Percentiles rank a stretch among this genome's conserved stretches.
These are phyloP conservation scores for Tinamus guttatus DNA, from an alignment of 2,113 vertebrate genomes.

Conservation along the genomic window DNA sequence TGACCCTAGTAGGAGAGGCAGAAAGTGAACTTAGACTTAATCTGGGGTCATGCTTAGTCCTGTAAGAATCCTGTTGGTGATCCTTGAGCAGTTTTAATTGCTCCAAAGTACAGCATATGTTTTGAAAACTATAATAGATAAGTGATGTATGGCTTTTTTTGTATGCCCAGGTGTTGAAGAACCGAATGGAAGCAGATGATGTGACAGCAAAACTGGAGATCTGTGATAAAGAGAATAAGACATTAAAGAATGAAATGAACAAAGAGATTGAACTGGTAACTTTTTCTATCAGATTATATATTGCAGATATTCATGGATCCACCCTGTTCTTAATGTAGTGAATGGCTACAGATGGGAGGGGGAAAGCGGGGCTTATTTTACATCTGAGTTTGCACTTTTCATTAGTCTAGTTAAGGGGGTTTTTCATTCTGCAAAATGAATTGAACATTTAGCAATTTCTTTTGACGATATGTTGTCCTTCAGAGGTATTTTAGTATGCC, in stretches of 20 bases:
- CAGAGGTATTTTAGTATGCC: not conserved
- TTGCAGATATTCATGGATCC: not conserved
- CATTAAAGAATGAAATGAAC: slow-evolving; percentile 80
- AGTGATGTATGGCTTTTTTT: not conserved
- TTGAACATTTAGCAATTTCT: not conserved
- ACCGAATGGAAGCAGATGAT: slow-evolving; percentile 84
- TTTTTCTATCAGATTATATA: not conserved
- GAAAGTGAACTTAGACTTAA: not conserved
- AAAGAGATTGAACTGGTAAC: slow-evolving; percentile 84
- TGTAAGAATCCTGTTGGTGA: not conserved
- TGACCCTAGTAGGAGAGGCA: not conserved
- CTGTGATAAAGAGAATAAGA: slow-evolving; percentile 82
- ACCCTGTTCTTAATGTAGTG: not conserved
- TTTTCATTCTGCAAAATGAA: not conserved
- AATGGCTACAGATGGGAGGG: not conserved
- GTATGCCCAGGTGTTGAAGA: slow-evolving; percentile 82
- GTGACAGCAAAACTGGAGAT: slow-evolving; percentile 81
- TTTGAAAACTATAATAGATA: not conserved
- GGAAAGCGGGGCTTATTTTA: not conserved
- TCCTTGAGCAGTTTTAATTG: not conserved
- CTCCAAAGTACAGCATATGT: not conserved
- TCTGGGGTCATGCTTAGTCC: not conserved
- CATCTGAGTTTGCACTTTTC: not conserved
- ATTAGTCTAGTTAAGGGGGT: not conserved
- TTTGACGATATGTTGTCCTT: not conserved